These are phyloP conservation scores for Zaprionus africanus DNA, from an alignment of 1,140 invertebrate species.

Conservation along the genomic window DNA sequence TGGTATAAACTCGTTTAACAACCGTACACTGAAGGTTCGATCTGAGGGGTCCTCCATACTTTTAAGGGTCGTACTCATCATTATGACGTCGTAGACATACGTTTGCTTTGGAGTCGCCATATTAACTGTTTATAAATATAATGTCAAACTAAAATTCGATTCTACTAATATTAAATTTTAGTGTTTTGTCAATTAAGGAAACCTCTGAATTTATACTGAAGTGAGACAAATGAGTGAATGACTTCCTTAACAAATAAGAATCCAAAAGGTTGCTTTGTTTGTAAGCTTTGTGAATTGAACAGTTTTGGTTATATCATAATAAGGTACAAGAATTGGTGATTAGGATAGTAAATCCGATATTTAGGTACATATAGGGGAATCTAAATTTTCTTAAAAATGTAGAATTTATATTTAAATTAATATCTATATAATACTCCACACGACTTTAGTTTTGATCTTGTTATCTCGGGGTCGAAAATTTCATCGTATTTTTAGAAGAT, in stretches of 20 bases:
- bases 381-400: too few species aligned
- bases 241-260: neutral
- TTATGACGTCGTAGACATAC: constrained; percentile 7
- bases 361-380: too few species aligned
- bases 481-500: too few species aligned
- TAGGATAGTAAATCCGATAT: too few species aligned
- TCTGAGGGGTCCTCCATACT: neutral
- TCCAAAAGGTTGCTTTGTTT: neutral
- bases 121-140: neutral
- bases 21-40: neutral
- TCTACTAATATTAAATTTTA: neutral
- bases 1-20: neutral
- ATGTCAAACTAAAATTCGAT: neutral
- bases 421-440: too few species aligned
- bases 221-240: too few species aligned
- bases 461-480: too few species aligned
- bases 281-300: neutral
- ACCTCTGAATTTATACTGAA: too few species aligned
- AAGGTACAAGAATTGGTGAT: too few species aligned
- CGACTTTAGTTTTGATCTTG: neutral
- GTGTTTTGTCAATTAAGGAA: neutral
- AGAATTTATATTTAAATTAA: too few species aligned
- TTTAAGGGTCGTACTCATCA: neutral
- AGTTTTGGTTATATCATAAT: neutral
- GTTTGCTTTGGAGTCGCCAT: neutral